These are phyloP conservation scores for Melanostoma scalare DNA, from an alignment of 2,888 invertebrate species.

Conservation along the genomic window DNA sequence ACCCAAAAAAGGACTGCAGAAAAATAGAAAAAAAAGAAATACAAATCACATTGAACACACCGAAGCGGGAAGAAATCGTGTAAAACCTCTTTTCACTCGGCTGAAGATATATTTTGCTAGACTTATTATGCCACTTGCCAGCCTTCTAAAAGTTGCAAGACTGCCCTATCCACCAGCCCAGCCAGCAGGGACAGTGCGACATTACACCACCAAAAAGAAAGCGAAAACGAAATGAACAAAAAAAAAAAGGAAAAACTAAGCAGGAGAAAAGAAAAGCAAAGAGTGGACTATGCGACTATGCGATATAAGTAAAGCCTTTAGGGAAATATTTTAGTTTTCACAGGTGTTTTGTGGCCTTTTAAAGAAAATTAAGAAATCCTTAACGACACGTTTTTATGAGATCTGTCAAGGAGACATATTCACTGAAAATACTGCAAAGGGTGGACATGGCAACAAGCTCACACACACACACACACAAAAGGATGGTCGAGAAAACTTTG, in stretches of 20 bases:
- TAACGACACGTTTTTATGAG: constrained; percentile 72
- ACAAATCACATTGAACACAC: constrained; percentile 21
- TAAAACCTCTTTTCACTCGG: constrained; percentile 39
- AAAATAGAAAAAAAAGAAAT: constrained; percentile 23
- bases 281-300: constrained; percentile 23
- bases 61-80: constrained; percentile 48
- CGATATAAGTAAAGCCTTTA: constrained; percentile 65
- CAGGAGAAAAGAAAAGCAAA: constrained; percentile 16
- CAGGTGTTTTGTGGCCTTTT: constrained; percentile 73
- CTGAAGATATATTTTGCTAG: constrained; percentile 31
- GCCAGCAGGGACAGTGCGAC: constrained; percentile 7
- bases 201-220: constrained; percentile 16
- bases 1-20: constrained; percentile 68
- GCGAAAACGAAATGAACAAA: constrained; percentile 13
- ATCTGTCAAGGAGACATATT: constrained; percentile 56
- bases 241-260: constrained; percentile 12
- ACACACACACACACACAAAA: background rate
- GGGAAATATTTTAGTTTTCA: constrained; percentile 72
- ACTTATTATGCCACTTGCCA: constrained; percentile 48
- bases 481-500: constrained; percentile 38
- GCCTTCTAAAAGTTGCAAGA: constrained; percentile 36
- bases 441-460: constrained; percentile 16
- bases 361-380: constrained; percentile 73
- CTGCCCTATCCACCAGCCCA: background rate
- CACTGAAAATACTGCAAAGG: constrained; percentile 46